Conservation (phyloP, 2,113 vertebrate species). For the Montifringilla adamsi region DNA sequence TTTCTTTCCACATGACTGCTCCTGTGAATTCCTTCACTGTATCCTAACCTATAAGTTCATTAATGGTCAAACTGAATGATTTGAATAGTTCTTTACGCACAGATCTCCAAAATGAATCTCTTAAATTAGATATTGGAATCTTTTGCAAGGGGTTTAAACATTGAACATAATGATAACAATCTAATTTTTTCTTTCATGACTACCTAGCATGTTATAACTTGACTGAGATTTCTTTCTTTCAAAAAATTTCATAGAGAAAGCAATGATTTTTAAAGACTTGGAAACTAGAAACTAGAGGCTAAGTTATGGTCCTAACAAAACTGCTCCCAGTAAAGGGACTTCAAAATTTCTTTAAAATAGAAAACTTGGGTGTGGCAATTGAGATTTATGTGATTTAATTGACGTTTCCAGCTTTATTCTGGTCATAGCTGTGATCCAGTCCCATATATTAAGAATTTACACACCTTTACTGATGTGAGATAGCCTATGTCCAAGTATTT, state of each 20-base stretch:
- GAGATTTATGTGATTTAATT: background rate
- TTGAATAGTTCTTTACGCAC: conserved; percentile 10
- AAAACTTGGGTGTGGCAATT: background rate
- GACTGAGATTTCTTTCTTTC: background rate
- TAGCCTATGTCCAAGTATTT: background rate
- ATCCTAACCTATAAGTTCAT: conserved; percentile 31
- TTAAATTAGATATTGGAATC: background rate
- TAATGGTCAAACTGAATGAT: conserved; percentile 33
- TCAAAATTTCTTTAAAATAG: background rate
- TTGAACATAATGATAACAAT: background rate
- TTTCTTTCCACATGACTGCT: conserved; percentile 44
- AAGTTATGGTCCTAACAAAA: background rate
- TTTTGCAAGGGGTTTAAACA: background rate
- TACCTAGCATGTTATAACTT: background rate
- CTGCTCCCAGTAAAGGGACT: rapidly evolving
- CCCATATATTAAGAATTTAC: background rate
- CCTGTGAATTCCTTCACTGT: background rate
- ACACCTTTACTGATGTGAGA: background rate
- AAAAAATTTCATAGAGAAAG: background rate
- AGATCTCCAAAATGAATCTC: background rate
- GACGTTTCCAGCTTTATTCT: background rate
- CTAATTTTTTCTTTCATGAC: background rate
- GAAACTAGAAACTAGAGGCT: background rate
- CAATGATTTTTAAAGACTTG: background rate
- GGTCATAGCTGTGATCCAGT: background rate